Conservation (phyloP, 2,113 vertebrate genomes). For the Tetraodon nigroviridis region DNA sequence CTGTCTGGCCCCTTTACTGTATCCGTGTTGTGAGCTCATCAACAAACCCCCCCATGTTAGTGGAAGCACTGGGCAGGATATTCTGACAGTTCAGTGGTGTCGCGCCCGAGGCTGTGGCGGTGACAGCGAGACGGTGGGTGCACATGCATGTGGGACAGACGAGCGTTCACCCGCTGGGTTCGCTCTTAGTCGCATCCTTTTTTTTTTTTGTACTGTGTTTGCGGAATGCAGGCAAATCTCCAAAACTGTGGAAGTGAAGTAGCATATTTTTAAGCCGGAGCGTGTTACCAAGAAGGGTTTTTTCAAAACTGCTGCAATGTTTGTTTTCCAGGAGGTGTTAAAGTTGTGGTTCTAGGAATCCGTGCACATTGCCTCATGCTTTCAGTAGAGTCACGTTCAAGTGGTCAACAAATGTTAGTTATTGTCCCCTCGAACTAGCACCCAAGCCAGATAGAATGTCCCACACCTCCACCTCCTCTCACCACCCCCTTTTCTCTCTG, state of each 20-base stretch:
- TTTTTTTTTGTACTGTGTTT: conserved; percentile 3
- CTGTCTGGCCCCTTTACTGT: conserved; percentile 35
- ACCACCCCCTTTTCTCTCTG: conserved; percentile 31
- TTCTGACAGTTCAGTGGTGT: conserved; percentile 40
- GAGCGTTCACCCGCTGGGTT: conserved; percentile 2
- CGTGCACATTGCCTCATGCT: conserved; percentile 1
- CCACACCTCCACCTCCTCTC: conserved; percentile 17
- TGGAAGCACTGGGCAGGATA: conserved; percentile 37
- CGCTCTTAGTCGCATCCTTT: background rate
- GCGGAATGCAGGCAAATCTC: conserved; percentile 12
- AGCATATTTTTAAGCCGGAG: conserved; percentile 27
- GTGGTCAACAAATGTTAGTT: conserved; percentile 26
- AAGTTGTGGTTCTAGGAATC: background rate
- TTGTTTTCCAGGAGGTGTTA: background rate
- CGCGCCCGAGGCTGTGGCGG: conserved; percentile 18
- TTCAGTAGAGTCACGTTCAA: conserved; percentile 5
- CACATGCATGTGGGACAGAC: conserved; percentile 21
- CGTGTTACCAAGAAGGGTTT: conserved; percentile 1
- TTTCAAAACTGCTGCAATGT: conserved; percentile 13
- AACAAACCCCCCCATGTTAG: conserved; percentile 30
- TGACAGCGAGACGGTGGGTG: conserved; percentile 21
- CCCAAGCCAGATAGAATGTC: conserved; percentile 24
- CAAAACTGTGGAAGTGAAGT: conserved; percentile 37
- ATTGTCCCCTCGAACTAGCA: conserved; percentile 12
- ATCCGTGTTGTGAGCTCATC: conserved; percentile 25